phyloP scores from a whole-genome alignment of 2,113 vertebrate genomes.

The Pipra filicauda region DNA sequence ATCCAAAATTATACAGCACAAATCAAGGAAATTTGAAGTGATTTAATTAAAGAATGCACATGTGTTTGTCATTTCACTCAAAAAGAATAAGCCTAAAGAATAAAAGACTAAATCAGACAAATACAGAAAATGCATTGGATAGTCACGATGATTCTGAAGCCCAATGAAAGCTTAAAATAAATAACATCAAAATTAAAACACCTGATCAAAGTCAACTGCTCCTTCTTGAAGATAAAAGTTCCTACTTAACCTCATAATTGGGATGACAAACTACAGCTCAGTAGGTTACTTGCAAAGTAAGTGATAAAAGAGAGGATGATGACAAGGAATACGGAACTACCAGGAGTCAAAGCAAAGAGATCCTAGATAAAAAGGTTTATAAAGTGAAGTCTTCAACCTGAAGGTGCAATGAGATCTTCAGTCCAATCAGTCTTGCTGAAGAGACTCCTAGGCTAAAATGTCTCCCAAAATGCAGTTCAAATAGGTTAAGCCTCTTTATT shows the following conservation, averaged over 20 bases:
- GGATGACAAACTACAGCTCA: background rate
- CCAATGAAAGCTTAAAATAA: background rate
- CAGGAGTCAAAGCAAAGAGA: background rate
- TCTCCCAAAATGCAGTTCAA: background rate
- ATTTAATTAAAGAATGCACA: background rate
- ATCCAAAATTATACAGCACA: background rate
- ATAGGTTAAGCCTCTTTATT: background rate
- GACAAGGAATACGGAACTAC: background rate
- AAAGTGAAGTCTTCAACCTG: background rate
- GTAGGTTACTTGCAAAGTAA: background rate
- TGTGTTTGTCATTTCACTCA: background rate
- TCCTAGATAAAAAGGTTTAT: background rate
- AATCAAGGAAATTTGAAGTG: background rate
- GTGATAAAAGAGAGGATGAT: background rate
- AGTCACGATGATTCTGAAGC: background rate
- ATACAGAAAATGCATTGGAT: background rate
- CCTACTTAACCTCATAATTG: background rate
- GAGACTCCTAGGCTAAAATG: background rate
- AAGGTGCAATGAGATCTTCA: background rate
- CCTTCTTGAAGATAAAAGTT: background rate
- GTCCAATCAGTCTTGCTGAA: background rate
- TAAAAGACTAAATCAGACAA: background rate
- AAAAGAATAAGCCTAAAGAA: background rate
- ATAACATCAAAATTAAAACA: background rate
- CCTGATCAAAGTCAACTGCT: conserved; percentile 14